Percentiles rank a stretch among this genome's conserved stretches.
Evolutionary conservation across 1,140 invertebrate genomes (phyloP).

Genomic region (Drosophila guanche): DNA sequence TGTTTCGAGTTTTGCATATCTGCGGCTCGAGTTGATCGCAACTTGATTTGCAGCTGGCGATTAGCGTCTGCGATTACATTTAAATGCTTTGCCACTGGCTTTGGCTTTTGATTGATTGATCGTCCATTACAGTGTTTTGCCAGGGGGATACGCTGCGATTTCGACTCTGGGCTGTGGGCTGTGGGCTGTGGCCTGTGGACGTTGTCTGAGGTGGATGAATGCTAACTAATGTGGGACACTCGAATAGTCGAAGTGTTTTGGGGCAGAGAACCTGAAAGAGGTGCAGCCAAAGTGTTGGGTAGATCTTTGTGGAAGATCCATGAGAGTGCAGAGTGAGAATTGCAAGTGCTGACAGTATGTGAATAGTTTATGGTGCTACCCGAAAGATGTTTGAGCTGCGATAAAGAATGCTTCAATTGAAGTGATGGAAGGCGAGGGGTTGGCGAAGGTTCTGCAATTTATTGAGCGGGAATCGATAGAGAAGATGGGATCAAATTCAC

Average conservation of each 20-base stretch:
- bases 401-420: too few relatives aligned
- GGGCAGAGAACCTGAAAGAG: neutral
- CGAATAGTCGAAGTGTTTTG: neutral
- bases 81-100: slow-evolving; percentile 74
- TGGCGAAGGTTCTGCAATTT: too few relatives aligned
- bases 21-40: slow-evolving; percentile 42
- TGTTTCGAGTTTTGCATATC: slow-evolving; percentile 47
- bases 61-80: slow-evolving; percentile 70
- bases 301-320: too few relatives aligned
- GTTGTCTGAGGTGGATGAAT: neutral
- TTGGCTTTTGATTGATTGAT: slow-evolving; percentile 63
- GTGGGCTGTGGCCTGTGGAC: slow-evolving; percentile 2
- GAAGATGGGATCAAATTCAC: too few relatives aligned
- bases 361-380: too few relatives aligned
- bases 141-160: slow-evolving; percentile 6
- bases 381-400: too few relatives aligned
- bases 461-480: too few relatives aligned
- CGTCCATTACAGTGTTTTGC: slow-evolving; percentile 32
- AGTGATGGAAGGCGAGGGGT: too few relatives aligned
- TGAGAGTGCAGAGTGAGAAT: too few relatives aligned
- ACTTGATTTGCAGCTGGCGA: slow-evolving; percentile 68
- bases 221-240: slow-evolving; percentile 1
- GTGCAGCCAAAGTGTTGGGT: too few relatives aligned
- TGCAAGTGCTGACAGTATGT: too few relatives aligned
- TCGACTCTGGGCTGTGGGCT: slow-evolving; percentile 11